Evolutionary conservation across 2,113 vertebrate genomes (phyloP).

Genomic region (Bettongia penicillata): DNA sequence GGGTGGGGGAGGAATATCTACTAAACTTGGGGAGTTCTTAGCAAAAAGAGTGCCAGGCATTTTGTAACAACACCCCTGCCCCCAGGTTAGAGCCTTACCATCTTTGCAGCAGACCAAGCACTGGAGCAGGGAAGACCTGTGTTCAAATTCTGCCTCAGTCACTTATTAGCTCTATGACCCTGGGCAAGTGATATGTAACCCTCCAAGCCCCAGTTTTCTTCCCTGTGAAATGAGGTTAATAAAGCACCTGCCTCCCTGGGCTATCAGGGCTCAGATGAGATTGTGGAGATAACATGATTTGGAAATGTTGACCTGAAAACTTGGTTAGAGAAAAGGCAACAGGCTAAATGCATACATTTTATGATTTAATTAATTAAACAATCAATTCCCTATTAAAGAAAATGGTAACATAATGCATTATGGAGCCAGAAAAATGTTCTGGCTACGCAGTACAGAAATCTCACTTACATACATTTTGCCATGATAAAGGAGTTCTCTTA

Average conservation of each 20-base stretch:
- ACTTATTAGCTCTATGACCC: not conserved
- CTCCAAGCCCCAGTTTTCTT: not conserved
- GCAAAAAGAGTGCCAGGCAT: not conserved
- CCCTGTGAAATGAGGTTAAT: fast-evolving
- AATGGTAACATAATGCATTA: too few species aligned
- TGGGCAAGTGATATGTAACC: not conserved
- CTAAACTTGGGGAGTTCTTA: not conserved
- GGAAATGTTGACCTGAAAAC: too few species aligned
- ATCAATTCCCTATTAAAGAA: too few species aligned
- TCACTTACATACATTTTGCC: too few species aligned
- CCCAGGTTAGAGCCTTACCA: not conserved
- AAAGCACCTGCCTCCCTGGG: not conserved
- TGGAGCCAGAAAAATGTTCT: too few species aligned
- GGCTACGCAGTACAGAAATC: too few species aligned
- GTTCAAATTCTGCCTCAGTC: not conserved
- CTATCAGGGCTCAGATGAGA: not conserved
- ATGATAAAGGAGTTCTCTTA: too few species aligned
- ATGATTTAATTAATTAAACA: too few species aligned
- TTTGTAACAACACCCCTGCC: too few species aligned
- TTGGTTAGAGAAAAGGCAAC: too few species aligned
- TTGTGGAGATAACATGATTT: not conserved
- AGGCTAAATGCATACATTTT: too few species aligned
- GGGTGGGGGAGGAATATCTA: not conserved
- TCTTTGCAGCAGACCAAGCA: not conserved
- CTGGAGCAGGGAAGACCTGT: not conserved